These are phyloP conservation scores for Leucosticte australis DNA, from an alignment of 2,113 vertebrate species.

Conservation along the genomic window DNA sequence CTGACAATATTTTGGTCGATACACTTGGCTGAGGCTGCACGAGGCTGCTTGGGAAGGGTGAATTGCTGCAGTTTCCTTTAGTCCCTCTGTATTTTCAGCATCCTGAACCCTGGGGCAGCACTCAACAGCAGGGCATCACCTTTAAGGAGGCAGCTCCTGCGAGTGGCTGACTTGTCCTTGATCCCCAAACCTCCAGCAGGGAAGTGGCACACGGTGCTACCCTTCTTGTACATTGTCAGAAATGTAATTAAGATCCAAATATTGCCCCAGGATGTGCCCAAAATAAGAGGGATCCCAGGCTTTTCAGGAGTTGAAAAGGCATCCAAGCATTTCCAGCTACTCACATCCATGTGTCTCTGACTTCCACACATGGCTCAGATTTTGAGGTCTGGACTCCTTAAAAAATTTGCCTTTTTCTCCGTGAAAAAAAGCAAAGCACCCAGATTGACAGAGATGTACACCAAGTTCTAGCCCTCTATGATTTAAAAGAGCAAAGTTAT, in stretches of 20 bases:
- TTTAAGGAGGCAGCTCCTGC: neutral
- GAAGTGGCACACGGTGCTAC: neutral
- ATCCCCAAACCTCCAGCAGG: neutral
- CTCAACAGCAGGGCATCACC: neutral
- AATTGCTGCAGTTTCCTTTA: neutral
- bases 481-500: constrained; percentile 57
- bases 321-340: neutral
- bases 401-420: neutral
- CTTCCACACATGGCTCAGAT: neutral
- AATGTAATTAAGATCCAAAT: neutral
- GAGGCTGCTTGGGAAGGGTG: neutral
- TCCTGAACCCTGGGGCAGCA: neutral
- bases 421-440: neutral
- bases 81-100: neutral
- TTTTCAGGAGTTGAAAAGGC: neutral
- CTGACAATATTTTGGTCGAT: neutral
- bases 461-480: constrained; percentile 12
- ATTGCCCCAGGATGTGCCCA: neutral
- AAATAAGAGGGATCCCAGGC: neutral
- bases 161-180: neutral
- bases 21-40: neutral
- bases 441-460: neutral
- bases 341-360: neutral
- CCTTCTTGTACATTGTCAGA: neutral
- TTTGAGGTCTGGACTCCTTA: neutral